Base-by-base conservation (phyloP, 2,797 vertebrate genomes). In the Micromesistius poutassou region DNA sequence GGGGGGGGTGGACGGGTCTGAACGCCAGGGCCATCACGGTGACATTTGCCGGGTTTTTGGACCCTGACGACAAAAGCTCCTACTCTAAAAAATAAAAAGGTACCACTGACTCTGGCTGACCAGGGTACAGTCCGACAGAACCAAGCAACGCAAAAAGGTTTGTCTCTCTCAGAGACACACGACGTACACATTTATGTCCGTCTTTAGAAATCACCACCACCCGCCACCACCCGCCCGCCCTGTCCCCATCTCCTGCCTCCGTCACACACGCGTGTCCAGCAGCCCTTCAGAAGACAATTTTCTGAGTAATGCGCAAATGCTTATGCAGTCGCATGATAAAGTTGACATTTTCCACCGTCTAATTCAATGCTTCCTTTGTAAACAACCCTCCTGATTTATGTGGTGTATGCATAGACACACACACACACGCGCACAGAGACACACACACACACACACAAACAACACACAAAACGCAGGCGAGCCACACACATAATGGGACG, bases 291-390 rank as follows among this genome's bases (percentile, higher is more conserved):
- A 28, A 8, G 79, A 87, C 84, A 87, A 87, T 87, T 91, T 89
- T 90, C 85, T 78, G 82, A 88, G 84, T 87, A 88, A 91, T 91
- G 88, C 82, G 83, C 30, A 85, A 90, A 88, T 78, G 86, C 87
- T 83, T 87, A 86, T 90, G 89, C 79, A 73, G 87, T 78, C 74
- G 79, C 82, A 87, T 88, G 90, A 93, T 91, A 90, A 91, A 90
- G 87, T 90, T 91, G 91, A 91, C 89, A 91, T 93, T 93, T 89
- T 89, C 88, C 90, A n/a, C 87, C 86, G 86, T 86, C 83, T 86
- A 91, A 90, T 91, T 89, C 87, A 88, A 81, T 72, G 83, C 84
- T 89, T 89, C 90, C 85, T 92, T 90, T 89, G 86, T 90, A 90
- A 93, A 93, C 83, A 88, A 88, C 82, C n/a, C 77, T 79, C 12